Base-by-base conservation (phyloP, 2,113 vertebrate genomes). In the Lepidothrix coronata region DNA sequence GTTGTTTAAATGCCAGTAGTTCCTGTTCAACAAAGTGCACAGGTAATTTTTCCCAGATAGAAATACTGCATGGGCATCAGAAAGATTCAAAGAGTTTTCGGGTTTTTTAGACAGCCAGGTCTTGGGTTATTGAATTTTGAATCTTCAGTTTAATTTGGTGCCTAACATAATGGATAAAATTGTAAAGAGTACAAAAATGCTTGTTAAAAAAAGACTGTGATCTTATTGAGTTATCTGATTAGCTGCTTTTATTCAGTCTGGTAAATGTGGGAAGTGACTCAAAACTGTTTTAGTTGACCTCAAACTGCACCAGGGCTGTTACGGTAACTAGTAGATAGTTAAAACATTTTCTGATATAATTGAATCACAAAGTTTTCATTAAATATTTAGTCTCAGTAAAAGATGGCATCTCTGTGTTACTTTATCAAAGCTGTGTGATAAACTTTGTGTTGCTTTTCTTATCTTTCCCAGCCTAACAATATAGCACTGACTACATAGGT, bases 301-400 rank as follows among this genome's bases (percentile, higher is more conserved):
- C 90, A 68, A 88, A 61, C 35, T 71, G 35, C 51, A 80, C 27
- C 11, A 85, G 37, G 51, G 31, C 55, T 74, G 30, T 83, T 66
- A 46, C 15, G 62, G 33, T 46, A 89, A 68, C 3, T 73, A 83
- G 23, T 43, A 59, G 27, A 52, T 89, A 91, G 44, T 75, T 79
- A 12, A 82, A 94, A 94, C 73, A 91, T 37, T 54, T 74, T 35
- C 46, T 66, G 39, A 65, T 89, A 46, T 39, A 76, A 91, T 79
- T n/a, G 37, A 91, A 89, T 89, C 44, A 48, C 49, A 62, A 81
- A 44, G 37, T 93, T 94, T 96, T 95, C n/a, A 75, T 92, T 96
- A 91, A 90, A 66, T 70, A 93, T 35, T 65, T 77, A 57, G 55
- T 37, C 85, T 90, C 63, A 31, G 30, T 59, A 80, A 55, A 80